Conservation (phyloP, 2,888 invertebrate genomes). For the Campopleginae sp. region DNA sequence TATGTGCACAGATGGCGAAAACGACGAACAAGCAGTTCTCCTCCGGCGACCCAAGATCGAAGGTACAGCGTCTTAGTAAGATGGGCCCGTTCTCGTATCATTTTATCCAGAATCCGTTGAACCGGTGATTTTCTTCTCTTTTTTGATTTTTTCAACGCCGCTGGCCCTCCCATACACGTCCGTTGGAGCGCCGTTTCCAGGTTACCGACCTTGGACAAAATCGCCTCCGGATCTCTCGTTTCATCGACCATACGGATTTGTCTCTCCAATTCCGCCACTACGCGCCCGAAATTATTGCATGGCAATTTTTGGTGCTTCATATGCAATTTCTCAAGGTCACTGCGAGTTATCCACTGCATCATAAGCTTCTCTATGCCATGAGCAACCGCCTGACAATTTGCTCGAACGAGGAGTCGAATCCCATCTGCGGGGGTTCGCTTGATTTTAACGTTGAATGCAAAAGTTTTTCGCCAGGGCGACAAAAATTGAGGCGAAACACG, state of each 20-base stretch:
- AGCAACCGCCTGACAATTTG: neutral
- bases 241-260: neutral
- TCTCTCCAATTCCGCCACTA: neutral
- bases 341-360: constrained; percentile 65
- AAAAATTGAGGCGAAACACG: constrained; percentile 28
- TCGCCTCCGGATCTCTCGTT: neutral
- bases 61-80: constrained; percentile 34
- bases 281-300: neutral
- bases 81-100: neutral
- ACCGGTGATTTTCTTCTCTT: neutral
- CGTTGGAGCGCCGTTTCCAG: neutral
- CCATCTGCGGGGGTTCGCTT: neutral
- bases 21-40: neutral
- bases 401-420: neutral
- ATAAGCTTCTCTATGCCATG: constrained; percentile 45
- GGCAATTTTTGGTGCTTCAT: constrained; percentile 21
- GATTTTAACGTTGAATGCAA: constrained; percentile 25
- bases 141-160: neutral
- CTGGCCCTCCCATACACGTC: too few relatives aligned
- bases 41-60: constrained; percentile 1
- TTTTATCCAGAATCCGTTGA: neutral
- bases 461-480: neutral
- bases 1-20: neutral
- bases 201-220: neutral
- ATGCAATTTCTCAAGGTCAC: constrained; percentile 43